Conservation (phyloP, 2,113 vertebrate genomes). For the Zosterops pallidus region DNA sequence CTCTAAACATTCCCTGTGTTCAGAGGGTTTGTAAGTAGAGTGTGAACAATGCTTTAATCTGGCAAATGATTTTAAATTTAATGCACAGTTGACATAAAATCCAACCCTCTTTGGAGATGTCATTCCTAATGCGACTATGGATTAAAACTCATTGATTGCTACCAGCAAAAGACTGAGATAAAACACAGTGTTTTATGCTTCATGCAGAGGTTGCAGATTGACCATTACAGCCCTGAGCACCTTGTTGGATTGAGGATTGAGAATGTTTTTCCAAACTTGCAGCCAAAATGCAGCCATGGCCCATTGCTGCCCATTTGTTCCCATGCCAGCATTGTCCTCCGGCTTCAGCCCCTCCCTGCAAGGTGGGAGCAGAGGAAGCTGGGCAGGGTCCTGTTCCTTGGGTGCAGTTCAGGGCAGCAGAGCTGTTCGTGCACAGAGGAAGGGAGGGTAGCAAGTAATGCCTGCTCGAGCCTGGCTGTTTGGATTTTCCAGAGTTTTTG, state of each 20-base stretch:
- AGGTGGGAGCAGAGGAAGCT: slow-evolving; percentile 12
- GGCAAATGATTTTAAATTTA: background rate
- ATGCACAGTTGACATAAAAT: background rate
- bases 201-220: rapidly evolving
- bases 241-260: rapidly evolving
- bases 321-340: background rate
- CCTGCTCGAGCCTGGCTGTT: background rate
- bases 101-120: background rate
- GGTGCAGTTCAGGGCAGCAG: background rate
- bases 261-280: rapidly evolving
- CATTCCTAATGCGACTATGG: rapidly evolving
- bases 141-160: background rate
- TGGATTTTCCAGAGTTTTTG: background rate
- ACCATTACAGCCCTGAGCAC: rapidly evolving
- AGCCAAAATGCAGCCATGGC: background rate
- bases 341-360: background rate
- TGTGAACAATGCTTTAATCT: background rate
- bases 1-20: background rate
- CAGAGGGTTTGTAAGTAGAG: background rate
- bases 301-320: background rate
- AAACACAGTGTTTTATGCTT: background rate
- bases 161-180: background rate
- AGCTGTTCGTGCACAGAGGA: background rate
- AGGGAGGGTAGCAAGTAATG: background rate
- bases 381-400: background rate